Base-by-base conservation (phyloP, 2,113 vertebrate species). In the Recurvirostra avosetta region DNA sequence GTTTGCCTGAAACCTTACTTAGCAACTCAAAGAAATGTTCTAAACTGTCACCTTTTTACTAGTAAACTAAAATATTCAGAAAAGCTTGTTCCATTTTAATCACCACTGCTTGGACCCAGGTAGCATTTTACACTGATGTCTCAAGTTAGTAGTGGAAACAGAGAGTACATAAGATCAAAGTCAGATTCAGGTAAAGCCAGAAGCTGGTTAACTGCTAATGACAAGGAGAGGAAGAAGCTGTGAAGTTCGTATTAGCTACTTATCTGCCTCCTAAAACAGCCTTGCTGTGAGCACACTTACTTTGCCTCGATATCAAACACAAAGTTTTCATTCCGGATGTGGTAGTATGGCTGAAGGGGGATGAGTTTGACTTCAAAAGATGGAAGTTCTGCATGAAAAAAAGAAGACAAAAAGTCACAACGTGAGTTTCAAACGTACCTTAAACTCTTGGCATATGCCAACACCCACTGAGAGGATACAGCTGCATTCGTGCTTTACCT, bases 341-440 rank as follows among this genome's bases (percentile, higher is more conserved):
- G 94, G 75, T 96, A 97, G 77, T 97, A 98, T 8, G 95, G 96
- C 77, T 96, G 88, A 53, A 85, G 40, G 18, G 97, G 93, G 73
- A 92, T 82, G 55, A 98, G 97, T 49, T 93, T 98, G 59, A 98
- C 98, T 94, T 98, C 98, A 95, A 98, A 98, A 38, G 94, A 94
- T 74, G 98, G 98, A 75, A 98, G 97, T 52, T 98, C 98, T 98
- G 85, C 43, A 61, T 68, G 15, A 89, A 79, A 66, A 91, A 47
- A 71, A 41, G 20, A 76, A 77, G 16, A 29, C n/a, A 56, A 45
- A 84, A 84, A 8, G 8, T 87, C 56, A 72, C 8, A 6, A 63
- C 6, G 6, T 0, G 2, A 43, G 9, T 74, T 88, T 62, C 65
- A 75, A 82, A 66, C 27, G 15, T 49, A 75, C 15, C 49, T 68